A percentile compares a stretch with the other conserved stretches of the same genome.
Evolutionary conservation across 2,113 vertebrate genomes (phyloP).

Genomic region (Macquaria ambigua): DNA sequence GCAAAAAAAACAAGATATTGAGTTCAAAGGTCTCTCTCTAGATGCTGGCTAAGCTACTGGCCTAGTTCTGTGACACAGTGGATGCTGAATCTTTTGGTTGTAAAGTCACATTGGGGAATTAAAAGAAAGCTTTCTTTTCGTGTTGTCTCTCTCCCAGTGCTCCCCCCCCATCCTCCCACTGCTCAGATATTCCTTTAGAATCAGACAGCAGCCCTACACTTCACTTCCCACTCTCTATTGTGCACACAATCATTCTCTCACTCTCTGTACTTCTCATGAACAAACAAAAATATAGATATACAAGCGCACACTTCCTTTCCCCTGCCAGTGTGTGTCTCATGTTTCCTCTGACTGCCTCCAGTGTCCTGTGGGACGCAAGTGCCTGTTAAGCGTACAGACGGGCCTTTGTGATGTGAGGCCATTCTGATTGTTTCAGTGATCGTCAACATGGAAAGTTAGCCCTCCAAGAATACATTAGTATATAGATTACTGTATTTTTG

Average conservation of each 20-base stretch:
- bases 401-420: not conserved
- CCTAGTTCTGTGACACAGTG: conserved; percentile 54
- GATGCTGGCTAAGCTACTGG: conserved; percentile 42
- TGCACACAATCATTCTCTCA: conserved; percentile 17
- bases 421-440: conserved; percentile 14
- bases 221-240: conserved; percentile 53
- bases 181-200: conserved; percentile 38
- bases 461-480: conserved; percentile 13
- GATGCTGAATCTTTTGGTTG: conserved; percentile 46
- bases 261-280: conserved; percentile 21
- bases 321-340: conserved; percentile 15
- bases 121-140: conserved; percentile 47
- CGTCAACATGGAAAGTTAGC: not conserved
- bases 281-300: conserved; percentile 40
- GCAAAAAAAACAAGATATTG: conserved; percentile 29
- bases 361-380: conserved; percentile 18
- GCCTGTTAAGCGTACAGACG: conserved; percentile 23
- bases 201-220: conserved; percentile 29
- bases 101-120: conserved; percentile 69
- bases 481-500: conserved; percentile 8
- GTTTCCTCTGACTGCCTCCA: conserved; percentile 49
- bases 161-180: conserved; percentile 20
- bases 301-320: conserved; percentile 24
- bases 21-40: conserved; percentile 52
- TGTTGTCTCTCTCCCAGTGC: conserved; percentile 27